Percentiles rank a stretch among this genome's conserved stretches.
Evolutionary conservation across 2,888 invertebrate species (phyloP).

Genomic region (Abrostola tripartita): DNA sequence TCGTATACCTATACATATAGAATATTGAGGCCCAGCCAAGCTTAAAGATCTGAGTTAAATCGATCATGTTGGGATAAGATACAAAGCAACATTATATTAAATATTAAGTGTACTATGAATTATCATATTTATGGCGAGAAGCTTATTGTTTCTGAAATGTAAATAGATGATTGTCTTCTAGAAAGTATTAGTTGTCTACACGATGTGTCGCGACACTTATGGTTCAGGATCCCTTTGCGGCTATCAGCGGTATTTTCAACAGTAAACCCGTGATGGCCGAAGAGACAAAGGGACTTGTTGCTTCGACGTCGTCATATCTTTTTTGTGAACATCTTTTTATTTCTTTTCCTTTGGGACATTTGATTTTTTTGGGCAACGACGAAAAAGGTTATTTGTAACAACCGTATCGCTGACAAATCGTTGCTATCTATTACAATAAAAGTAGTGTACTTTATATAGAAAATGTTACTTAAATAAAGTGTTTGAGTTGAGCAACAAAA

Average conservation of each 20-base stretch:
- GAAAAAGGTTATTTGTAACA: constrained; percentile 38
- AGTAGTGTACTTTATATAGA: background rate
- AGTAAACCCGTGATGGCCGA: constrained; percentile 15
- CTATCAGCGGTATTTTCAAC: constrained; percentile 17
- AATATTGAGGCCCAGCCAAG: too few relatives aligned
- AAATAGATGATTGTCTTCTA: too few relatives aligned
- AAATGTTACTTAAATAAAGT: background rate
- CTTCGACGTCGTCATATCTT: constrained; percentile 57
- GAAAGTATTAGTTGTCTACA: background rate
- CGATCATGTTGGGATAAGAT: background rate
- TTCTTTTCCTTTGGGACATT: constrained; percentile 34
- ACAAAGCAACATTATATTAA: too few relatives aligned
- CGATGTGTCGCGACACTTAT: background rate
- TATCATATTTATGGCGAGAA: too few relatives aligned
- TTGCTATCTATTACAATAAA: constrained; percentile 20
- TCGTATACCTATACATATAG: too few relatives aligned
- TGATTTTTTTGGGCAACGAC: constrained; percentile 28
- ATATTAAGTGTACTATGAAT: too few relatives aligned
- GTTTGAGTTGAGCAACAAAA: too few relatives aligned
- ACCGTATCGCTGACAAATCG: constrained; percentile 34
- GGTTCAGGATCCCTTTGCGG: constrained; percentile 8
- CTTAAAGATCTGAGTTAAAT: too few relatives aligned
- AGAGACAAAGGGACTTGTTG: constrained; percentile 60
- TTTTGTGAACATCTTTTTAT: constrained; percentile 50
- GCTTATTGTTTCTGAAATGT: too few relatives aligned